Evolutionary conservation across 2,888 invertebrate species (phyloP).

Genomic region (Heteromyza rotundicornis): DNA sequence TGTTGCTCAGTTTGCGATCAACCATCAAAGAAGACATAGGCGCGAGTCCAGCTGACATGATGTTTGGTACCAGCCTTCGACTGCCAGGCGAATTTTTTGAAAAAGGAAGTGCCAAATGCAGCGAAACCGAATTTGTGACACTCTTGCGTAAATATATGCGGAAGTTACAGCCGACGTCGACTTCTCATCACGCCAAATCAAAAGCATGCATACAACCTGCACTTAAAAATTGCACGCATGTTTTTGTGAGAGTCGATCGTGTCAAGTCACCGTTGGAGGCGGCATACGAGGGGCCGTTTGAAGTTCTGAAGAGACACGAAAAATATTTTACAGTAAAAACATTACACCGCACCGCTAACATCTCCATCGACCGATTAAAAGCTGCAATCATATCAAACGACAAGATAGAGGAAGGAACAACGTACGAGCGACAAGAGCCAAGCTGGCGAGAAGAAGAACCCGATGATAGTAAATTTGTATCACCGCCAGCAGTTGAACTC

Average conservation of each 20-base stretch:
- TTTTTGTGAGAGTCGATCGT: constrained; percentile 1
- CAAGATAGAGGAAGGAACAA: background rate
- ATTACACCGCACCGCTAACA: background rate
- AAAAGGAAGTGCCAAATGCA: background rate
- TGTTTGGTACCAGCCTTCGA: background rate
- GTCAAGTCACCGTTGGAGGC: background rate
- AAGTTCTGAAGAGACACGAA: constrained; percentile 6
- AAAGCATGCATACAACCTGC: background rate
- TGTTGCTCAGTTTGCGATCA: background rate
- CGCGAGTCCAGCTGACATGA: background rate
- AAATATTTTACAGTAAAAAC: too few species aligned
- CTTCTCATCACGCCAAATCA: background rate
- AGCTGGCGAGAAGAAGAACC: too few species aligned
- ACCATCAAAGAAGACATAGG: background rate
- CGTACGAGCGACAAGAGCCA: too few species aligned
- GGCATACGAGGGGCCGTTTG: constrained; percentile 17
- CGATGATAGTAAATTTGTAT: too few species aligned
- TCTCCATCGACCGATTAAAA: background rate
- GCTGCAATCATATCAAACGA: background rate
- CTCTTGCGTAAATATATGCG: background rate
- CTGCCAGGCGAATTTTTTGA: constrained; percentile 1
- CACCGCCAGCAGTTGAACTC: too few species aligned
- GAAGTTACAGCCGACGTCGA: background rate
- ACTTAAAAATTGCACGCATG: background rate
- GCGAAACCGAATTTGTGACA: background rate